These are phyloP conservation scores for Cyrtonyx montezumae DNA, from an alignment of 2,113 vertebrate genomes.

Conservation along the genomic window DNA sequence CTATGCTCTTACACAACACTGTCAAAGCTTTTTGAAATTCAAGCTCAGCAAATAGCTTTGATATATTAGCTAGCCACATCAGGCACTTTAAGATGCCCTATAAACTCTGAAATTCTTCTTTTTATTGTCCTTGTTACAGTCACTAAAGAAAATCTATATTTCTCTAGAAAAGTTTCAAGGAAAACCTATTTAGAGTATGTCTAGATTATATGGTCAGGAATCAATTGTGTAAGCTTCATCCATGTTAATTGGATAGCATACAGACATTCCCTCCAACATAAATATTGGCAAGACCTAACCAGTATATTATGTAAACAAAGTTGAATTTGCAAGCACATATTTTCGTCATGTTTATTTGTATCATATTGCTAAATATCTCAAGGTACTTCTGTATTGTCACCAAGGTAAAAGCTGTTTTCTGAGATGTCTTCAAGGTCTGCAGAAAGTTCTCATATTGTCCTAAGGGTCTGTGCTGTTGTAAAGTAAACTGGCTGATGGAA, in stretches of 20 bases:
- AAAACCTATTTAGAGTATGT: background rate
- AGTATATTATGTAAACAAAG: background rate
- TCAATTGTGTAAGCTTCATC: background rate
- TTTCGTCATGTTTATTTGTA: background rate
- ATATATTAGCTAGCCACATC: slow-evolving; percentile 24
- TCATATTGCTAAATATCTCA: background rate
- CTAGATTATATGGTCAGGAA: slow-evolving; percentile 2
- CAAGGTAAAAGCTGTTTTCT: background rate
- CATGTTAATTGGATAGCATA: background rate
- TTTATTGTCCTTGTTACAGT: slow-evolving; percentile 37
- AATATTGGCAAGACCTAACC: slow-evolving; percentile 15
- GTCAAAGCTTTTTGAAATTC: background rate
- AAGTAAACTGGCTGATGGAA: background rate
- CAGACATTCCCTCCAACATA: background rate
- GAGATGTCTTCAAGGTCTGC: background rate
- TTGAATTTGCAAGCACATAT: background rate
- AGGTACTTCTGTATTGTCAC: background rate
- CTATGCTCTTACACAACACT: background rate
- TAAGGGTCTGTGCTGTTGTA: background rate
- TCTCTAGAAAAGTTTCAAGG: slow-evolving; percentile 23
- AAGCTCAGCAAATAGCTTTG: slow-evolving; percentile 24
- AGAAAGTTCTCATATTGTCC: background rate
- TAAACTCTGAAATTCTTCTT: slow-evolving; percentile 10
- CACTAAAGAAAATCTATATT: slow-evolving; percentile 33
- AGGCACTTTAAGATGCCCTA: background rate